These are phyloP conservation scores for Sarcophaga caerulescens DNA, from an alignment of 2,888 invertebrate species.

Conservation along the genomic window DNA sequence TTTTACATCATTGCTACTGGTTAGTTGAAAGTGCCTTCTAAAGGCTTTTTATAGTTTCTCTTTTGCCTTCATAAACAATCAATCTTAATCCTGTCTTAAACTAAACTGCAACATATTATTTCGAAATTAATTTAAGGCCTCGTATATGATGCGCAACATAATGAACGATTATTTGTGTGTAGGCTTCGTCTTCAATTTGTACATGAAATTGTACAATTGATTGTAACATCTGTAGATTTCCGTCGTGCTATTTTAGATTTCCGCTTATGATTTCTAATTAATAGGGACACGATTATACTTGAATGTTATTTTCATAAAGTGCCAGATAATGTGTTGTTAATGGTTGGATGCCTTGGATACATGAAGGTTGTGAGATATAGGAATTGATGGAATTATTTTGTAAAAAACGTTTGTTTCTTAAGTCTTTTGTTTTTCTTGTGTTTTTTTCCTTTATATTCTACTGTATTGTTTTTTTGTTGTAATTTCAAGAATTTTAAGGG, in stretches of 20 bases:
- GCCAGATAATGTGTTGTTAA: conserved; percentile 22
- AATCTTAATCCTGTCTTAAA: conserved; percentile 56
- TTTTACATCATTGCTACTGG: conserved; percentile 50
- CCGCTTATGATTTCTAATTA: conserved; percentile 60
- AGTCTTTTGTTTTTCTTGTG: neutral
- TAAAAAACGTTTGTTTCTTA: no score
- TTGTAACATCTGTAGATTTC: conserved; percentile 42
- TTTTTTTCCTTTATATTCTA: neutral
- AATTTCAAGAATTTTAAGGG: no score
- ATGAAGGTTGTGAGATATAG: conserved; percentile 17
- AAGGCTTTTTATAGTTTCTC: conserved; percentile 15
- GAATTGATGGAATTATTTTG: neutral
- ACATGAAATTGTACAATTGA: neutral
- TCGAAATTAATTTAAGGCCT: conserved; percentile 48
- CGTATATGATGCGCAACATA: conserved; percentile 27
- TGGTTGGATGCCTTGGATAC: neutral
- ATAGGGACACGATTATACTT: conserved; percentile 55
- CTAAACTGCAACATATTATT: conserved; percentile 57
- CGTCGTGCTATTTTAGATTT: conserved; percentile 53
- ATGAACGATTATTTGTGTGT: conserved; percentile 10
- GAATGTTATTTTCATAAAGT: conserved; percentile 2
- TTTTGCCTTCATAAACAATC: conserved; percentile 55
- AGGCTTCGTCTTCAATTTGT: conserved; percentile 34
- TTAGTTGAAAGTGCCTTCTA: neutral
- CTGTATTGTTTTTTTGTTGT: no score